Conservation (phyloP, 2,797 vertebrate genomes). For the Tragelaphus eurycerus region DNA sequence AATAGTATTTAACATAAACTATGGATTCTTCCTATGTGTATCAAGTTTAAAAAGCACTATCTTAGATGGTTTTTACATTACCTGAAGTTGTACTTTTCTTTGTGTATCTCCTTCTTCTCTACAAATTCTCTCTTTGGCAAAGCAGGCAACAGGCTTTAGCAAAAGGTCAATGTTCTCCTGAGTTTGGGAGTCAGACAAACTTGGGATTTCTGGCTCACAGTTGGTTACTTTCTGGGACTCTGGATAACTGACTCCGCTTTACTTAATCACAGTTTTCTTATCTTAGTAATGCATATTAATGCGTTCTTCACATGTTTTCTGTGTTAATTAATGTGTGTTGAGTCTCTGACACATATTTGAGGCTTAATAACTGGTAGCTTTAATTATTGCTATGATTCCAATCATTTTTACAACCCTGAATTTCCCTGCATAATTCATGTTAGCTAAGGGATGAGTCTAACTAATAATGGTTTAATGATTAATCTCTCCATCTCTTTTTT, state of each 20-base stretch:
- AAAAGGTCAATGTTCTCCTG: background rate
- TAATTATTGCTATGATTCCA: constrained; percentile 42
- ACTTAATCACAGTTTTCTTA: background rate
- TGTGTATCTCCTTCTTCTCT: background rate
- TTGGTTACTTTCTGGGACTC: background rate
- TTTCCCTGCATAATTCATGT: background rate
- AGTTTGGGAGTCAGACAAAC: background rate
- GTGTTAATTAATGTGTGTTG: constrained; percentile 1
- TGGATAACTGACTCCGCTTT: background rate
- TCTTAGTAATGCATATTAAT: background rate
- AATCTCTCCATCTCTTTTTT: background rate
- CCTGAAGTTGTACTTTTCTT: background rate
- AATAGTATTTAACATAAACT: background rate
- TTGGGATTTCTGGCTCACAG: background rate
- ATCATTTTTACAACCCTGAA: constrained; percentile 16
- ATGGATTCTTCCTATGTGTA: background rate
- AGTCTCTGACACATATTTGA: background rate
- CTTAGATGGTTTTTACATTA: background rate
- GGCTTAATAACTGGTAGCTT: background rate
- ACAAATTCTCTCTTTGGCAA: background rate
- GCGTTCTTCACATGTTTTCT: background rate
- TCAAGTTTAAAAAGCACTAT: background rate
- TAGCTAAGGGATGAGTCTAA: background rate
- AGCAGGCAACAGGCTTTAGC: background rate
- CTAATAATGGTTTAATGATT: background rate